phyloP scores from a whole-genome alignment of 37 sponge, comb jelly and placozoan species.

The Axinella damicornis region DNA sequence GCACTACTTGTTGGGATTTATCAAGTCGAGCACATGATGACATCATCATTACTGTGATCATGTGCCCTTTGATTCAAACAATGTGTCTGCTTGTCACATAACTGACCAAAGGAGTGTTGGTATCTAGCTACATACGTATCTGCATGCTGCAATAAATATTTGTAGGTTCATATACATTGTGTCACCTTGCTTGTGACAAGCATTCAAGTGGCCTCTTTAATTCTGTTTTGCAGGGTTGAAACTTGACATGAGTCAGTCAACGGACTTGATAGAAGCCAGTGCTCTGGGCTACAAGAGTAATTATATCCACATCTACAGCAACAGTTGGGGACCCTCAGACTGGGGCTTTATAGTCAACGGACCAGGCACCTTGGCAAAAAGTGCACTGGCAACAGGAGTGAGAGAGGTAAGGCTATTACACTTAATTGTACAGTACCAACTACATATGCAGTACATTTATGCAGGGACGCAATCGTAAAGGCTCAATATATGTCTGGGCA shows the following conservation, averaged over 20 bases:
- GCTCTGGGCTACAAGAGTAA: constrained; percentile 74
- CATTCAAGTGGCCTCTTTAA: neutral
- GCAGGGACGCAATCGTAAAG: constrained; percentile 81
- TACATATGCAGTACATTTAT: neutral
- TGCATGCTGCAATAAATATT: too few species aligned
- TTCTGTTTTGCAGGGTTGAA: constrained; percentile 18
- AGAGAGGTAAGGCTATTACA: constrained; percentile 38
- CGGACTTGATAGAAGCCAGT: constrained; percentile 81
- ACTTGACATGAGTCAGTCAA: constrained; percentile 19
- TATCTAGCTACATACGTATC: too few species aligned
- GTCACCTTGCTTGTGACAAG: neutral
- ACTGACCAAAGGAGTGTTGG: too few species aligned
- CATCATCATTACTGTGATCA: too few species aligned
- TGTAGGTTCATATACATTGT: too few species aligned
- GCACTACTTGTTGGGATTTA: too few species aligned
- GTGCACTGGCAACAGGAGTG: constrained; percentile 62
- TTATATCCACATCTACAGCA: constrained; percentile 90
- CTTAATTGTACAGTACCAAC: neutral
- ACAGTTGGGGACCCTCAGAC: constrained; percentile 97
- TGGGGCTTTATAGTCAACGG: constrained; percentile 88
- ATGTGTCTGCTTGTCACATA: too few species aligned
- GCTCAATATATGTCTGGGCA: constrained; percentile 93
- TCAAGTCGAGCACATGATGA: too few species aligned
- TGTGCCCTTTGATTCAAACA: too few species aligned
- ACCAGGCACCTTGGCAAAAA: constrained; percentile 75